Evolutionary conservation across 2,797 vertebrate species (phyloP), one percentile per base, ranked within the genome.

Genomic region (Telmatherina bonti): DNA sequence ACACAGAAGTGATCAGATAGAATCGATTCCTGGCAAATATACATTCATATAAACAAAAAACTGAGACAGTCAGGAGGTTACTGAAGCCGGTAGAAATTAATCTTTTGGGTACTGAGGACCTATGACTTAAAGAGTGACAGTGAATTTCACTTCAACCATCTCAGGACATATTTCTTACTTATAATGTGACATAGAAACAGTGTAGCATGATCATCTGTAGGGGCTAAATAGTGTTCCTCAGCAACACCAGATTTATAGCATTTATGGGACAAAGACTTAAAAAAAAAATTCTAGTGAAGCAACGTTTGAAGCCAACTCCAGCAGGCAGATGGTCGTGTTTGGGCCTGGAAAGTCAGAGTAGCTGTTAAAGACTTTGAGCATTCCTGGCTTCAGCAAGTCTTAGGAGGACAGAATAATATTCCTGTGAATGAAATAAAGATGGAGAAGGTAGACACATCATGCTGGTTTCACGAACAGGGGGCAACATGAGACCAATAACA

Each of bases 391-490:
- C 66, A 15, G 18, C 52, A 51, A 53, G 43, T 67, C 65, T 55
- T 33, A 7, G 57, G 61, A 78, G 67, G 30, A 68, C 52, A 70
- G 51, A 62, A 72, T 53, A 64, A 71, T 74, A 62, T 72, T 64
- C 41, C 26, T 53, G 51, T 66, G 72, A 52, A 67, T 57, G 30
- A 81, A 79, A 74, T 65, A 73, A 82, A 89, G 73, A 82, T 73
- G 62, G 76, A 74, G 29, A 79, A 69, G 67, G 59, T 67, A 67
- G 68, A 87, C 70, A 60, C 60, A 59, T 81, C 70, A 65, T 75
- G 41, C 67, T 30, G 24, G 67, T 56, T 81, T 82, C 73, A 58
- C 8, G 49, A 38, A 71, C 51, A 49, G 57, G 63, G 55, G 60
- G 62, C 67, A 84, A 43, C 41, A 20, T 0, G 15, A 62, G 67